Percentiles rank a stretch among this genome's conserved stretches.
Conservation (phyloP, 2,888 invertebrate genomes). For the Strigamia transsilvanica region DNA sequence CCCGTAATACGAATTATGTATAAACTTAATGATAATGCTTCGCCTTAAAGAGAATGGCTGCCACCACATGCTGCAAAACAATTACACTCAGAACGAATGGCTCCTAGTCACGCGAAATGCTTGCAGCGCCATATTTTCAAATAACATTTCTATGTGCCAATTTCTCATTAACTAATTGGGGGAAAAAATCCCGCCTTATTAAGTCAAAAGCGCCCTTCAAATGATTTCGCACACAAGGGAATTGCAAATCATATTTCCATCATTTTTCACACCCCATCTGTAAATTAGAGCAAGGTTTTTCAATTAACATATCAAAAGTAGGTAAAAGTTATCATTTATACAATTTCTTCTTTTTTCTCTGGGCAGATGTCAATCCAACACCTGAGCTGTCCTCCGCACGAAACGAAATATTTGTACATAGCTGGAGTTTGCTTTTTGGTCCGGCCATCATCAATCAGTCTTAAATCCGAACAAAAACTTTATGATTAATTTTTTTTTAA, state of each 20-base stretch:
- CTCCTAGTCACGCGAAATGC: conserved; percentile 12
- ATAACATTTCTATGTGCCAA: conserved; percentile 24
- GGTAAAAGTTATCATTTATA: conserved; percentile 14
- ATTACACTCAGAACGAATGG: conserved; percentile 24
- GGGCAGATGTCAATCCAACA: not conserved
- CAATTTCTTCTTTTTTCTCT: not conserved
- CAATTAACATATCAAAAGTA: conserved; percentile 26
- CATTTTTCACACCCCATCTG: not conserved
- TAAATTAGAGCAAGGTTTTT: conserved; percentile 26
- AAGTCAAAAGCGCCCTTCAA: conserved; percentile 1
- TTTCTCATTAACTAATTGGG: conserved; percentile 28
- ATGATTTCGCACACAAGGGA: not conserved
- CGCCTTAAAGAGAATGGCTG: conserved; percentile 11
- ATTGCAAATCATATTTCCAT: not conserved
- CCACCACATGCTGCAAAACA: conserved; percentile 43
- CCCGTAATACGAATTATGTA: not conserved
- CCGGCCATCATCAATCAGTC: too few relatives aligned
- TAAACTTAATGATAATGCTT: not conserved
- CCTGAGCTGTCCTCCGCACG: too few relatives aligned
- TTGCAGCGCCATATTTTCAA: conserved; percentile 10
- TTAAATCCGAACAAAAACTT: too few relatives aligned
- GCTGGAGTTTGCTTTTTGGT: too few relatives aligned
- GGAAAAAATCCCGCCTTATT: not conserved
- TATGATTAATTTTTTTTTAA: too few relatives aligned
- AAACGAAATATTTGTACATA: too few relatives aligned